These are phyloP conservation scores for Colossoma macropomum DNA, from an alignment of 2,113 vertebrate species.

Conservation along the genomic window DNA sequence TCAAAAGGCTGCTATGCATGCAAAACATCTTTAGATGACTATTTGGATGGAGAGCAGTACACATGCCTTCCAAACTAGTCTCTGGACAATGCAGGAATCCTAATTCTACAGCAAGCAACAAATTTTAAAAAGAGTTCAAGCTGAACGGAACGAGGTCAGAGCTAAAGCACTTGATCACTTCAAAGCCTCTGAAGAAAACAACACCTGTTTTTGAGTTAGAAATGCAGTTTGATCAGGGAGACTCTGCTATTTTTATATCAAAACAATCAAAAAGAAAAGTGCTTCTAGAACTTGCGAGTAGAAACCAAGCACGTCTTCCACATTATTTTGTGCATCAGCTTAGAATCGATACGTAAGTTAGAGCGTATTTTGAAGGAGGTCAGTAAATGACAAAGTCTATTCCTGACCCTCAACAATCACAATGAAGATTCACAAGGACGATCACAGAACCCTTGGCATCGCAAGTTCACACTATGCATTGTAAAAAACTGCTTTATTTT, in stretches of 20 bases:
- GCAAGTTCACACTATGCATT: neutral
- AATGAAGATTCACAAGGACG: too few relatives aligned
- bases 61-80: neutral
- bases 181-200: neutral
- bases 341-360: neutral
- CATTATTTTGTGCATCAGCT: neutral
- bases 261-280: neutral
- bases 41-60: slow-evolving; percentile 42
- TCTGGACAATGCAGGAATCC: neutral
- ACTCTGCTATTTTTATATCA: neutral
- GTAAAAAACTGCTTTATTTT: neutral
- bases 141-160: slow-evolving; percentile 8
- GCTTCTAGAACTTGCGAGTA: neutral
- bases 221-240: neutral
- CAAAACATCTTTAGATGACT: slow-evolving; percentile 46
- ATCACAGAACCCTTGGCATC: too few relatives aligned
- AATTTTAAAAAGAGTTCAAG: neutral
- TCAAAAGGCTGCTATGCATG: slow-evolving; percentile 41
- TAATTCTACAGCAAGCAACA: neutral
- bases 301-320: neutral
- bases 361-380: neutral
- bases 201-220: neutral
- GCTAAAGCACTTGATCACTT: neutral
- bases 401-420: neutral
- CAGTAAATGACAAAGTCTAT: too few relatives aligned